These are phyloP conservation scores for Pogonocherus hispidulus DNA, from an alignment of 2,888 invertebrate genomes.

Conservation along the genomic window DNA sequence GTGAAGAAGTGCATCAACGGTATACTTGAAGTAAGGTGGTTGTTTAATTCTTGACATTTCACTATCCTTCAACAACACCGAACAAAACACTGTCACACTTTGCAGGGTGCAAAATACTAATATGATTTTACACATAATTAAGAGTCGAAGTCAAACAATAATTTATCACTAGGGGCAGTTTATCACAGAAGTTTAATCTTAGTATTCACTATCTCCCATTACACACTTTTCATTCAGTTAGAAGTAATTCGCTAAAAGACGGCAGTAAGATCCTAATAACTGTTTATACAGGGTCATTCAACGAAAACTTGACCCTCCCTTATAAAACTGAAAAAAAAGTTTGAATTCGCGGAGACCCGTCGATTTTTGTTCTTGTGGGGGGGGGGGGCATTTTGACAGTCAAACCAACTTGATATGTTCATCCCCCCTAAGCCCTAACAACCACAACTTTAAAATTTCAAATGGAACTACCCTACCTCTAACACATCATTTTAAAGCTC, in stretches of 20 bases:
- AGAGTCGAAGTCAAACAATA: slow-evolving; percentile 28
- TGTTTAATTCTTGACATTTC: slow-evolving; percentile 31
- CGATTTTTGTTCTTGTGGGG: no score
- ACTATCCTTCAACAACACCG: slow-evolving; percentile 34
- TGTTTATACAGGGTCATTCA: no score
- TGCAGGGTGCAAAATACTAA: slow-evolving; percentile 36
- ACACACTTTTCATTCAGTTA: slow-evolving; percentile 34
- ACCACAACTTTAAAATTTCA: no score
- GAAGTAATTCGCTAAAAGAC: slow-evolving; percentile 30
- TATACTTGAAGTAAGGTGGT: slow-evolving; percentile 63
- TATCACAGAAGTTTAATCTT: slow-evolving; percentile 42
- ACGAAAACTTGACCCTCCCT: no score
- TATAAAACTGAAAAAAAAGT: no score
- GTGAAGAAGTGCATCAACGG: slow-evolving; percentile 78
- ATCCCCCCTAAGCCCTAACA: no score
- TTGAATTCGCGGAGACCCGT: no score
- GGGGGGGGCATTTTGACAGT: no score
- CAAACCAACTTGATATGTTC: no score
- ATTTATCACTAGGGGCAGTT: slow-evolving; percentile 35
- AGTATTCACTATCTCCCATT: slow-evolving; percentile 29
- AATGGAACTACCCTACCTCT: no score
- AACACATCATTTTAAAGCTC: no score
- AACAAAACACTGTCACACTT: slow-evolving; percentile 39
- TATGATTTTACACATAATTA: slow-evolving; percentile 41
- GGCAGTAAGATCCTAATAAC: slow-evolving; percentile 29